Conservation (phyloP, 2,797 vertebrate genomes). For the Syndactyla subalaris region DNA sequence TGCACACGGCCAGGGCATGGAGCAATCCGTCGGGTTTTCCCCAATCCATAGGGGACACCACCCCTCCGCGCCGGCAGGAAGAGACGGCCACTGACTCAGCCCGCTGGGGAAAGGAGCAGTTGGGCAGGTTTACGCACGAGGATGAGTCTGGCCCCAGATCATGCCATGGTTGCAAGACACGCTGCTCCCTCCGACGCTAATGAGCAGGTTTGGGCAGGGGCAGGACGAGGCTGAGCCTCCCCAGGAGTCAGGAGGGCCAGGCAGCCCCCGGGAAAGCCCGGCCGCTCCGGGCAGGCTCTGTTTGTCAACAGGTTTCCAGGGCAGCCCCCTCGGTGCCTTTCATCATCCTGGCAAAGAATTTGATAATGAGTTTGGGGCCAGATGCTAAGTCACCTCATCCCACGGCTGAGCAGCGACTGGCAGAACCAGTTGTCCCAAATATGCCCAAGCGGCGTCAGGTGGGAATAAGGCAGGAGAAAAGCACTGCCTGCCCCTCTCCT, state of each 20-base stretch:
- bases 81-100: conserved; percentile 18
- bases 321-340: conserved; percentile 40
- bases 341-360: conserved; percentile 41
- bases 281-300: neutral
- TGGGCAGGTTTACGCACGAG: conserved; percentile 13
- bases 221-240: neutral
- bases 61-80: neutral
- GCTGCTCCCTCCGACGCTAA: conserved; percentile 32
- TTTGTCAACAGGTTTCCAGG: conserved; percentile 69
- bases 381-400: conserved; percentile 45
- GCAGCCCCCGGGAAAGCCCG: conserved; percentile 43
- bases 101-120: neutral
- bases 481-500: neutral
- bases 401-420: neutral
- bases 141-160: conserved; percentile 13
- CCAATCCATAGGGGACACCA: neutral
- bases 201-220: conserved; percentile 35
- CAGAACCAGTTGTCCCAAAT: conserved; percentile 46
- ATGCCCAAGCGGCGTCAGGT: neutral
- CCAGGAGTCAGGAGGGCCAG: conserved; percentile 18
- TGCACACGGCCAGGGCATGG: accelerated
- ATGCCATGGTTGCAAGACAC: neutral
- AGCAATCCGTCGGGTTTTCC: neutral
- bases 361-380: conserved; percentile 36
- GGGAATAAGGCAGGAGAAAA: conserved; percentile 32